These are phyloP conservation scores for Pteronotus mesoamericanus DNA, from an alignment of 2,797 vertebrate genomes.

Conservation along the genomic window DNA sequence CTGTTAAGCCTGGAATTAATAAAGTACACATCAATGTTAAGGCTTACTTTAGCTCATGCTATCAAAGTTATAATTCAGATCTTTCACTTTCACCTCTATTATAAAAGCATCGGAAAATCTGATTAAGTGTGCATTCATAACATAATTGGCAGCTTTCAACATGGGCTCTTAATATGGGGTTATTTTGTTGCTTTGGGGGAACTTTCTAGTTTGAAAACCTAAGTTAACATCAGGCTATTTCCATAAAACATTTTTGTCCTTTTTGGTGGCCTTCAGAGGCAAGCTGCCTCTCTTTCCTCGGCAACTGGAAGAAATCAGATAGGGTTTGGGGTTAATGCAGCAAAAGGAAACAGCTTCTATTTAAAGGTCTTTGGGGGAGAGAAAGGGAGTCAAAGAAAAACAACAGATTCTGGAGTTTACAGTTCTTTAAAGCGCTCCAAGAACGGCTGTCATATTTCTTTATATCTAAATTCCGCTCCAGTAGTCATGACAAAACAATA, in stretches of 20 bases:
- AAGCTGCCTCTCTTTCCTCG: not conserved
- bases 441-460: conserved; percentile 27
- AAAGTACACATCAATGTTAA: not conserved
- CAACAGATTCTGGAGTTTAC: conserved; percentile 18
- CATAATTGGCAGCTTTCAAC: not conserved
- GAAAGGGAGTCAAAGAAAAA: not conserved
- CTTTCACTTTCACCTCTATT: conserved; percentile 10
- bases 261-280: not conserved
- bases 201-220: not conserved
- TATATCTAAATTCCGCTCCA: not conserved
- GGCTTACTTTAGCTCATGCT: conserved; percentile 14
- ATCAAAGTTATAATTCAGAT: not conserved
- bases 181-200: not conserved
- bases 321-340: conserved; percentile 35
- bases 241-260: not conserved
- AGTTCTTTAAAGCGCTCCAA: not conserved
- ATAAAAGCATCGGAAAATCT: conserved; percentile 37
- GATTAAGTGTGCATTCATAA: not conserved
- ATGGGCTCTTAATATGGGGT: not conserved
- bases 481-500: not conserved
- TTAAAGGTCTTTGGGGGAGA: conserved; percentile 53
- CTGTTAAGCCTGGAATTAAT: conserved; percentile 42
- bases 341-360: conserved; percentile 62
- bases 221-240: not conserved
- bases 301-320: conserved; percentile 36